phyloP scores from a whole-genome alignment of 2,797 vertebrate genomes.

The Lutjanus argentimaculatus region DNA sequence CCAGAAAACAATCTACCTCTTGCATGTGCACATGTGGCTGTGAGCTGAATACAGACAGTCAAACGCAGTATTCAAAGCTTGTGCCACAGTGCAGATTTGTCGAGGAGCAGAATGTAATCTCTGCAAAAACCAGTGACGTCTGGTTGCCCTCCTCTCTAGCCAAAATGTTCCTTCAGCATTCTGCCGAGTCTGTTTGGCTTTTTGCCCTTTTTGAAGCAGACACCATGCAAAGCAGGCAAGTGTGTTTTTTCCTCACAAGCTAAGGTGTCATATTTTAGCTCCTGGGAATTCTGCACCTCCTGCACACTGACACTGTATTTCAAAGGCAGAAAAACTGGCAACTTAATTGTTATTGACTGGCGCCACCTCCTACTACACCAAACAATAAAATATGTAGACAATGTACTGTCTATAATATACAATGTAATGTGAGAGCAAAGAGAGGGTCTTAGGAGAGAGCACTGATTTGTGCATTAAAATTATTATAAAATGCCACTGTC shows the following conservation, averaged over 20 bases:
- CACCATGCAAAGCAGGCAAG: conserved; percentile 39
- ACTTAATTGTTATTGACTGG: conserved; percentile 20
- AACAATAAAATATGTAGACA: not conserved
- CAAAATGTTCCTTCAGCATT: conserved; percentile 25
- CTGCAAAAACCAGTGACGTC: not conserved
- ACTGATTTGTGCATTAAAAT: not conserved
- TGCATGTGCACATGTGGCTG: not conserved
- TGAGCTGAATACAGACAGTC: not conserved
- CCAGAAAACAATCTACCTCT: not conserved
- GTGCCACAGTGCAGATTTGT: conserved; percentile 4
- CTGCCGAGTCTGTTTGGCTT: conserved; percentile 21
- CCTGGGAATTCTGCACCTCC: conserved; percentile 26
- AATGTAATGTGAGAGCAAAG: not conserved
- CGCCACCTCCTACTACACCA: not conserved
- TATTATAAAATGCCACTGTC: not conserved
- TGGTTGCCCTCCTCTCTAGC: conserved; percentile 13
- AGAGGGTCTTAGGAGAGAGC: not conserved
- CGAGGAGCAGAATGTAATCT: conserved; percentile 17
- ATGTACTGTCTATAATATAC: conserved; percentile 3
- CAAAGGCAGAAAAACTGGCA: conserved; percentile 6
- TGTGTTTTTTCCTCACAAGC: conserved; percentile 19
- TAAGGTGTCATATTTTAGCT: conserved; percentile 53
- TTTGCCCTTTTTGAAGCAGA: conserved; percentile 29
- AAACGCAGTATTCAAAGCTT: not conserved
- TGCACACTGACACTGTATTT: conserved; percentile 27